These are phyloP conservation scores for Scarus forsteni DNA, from an alignment of 2,797 vertebrate species.

Conservation along the genomic window DNA sequence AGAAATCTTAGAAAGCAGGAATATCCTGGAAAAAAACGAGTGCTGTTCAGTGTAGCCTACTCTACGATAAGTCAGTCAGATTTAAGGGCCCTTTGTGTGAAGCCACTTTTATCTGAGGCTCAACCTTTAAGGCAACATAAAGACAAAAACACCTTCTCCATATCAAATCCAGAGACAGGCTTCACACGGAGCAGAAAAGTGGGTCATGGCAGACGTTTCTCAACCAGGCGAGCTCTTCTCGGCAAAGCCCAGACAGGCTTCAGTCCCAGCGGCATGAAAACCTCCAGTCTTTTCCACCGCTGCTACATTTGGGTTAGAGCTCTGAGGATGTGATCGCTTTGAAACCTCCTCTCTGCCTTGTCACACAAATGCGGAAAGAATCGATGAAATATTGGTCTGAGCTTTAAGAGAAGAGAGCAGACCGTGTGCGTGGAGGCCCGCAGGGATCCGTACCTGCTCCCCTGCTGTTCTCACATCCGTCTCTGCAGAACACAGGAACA, in stretches of 20 bases:
- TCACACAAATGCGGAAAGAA: conserved; percentile 45
- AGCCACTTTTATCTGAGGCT: background rate
- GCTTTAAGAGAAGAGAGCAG: conserved; percentile 44
- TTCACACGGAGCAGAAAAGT: conserved; percentile 59
- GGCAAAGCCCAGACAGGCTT: conserved; percentile 50
- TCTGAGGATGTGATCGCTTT: conserved; percentile 61
- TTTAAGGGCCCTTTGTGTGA: background rate
- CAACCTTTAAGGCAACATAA: conserved; percentile 19
- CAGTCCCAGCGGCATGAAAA: conserved; percentile 53
- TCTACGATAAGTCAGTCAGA: background rate
- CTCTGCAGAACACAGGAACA: conserved; percentile 52
- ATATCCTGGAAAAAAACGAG: too few relatives aligned
- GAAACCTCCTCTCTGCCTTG: conserved; percentile 62
- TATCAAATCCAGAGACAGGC: conserved; percentile 46
- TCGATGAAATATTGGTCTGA: conserved; percentile 60
- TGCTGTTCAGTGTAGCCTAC: too few relatives aligned
- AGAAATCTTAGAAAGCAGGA: too few relatives aligned
- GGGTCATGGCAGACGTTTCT: conserved; percentile 68
- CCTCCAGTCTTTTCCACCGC: conserved; percentile 53
- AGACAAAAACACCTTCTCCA: conserved; percentile 52
- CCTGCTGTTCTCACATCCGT: conserved; percentile 53
- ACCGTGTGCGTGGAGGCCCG: conserved; percentile 20
- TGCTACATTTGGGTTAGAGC: conserved; percentile 55
- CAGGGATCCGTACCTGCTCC: conserved; percentile 53
- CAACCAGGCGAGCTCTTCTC: conserved; percentile 32